phyloP scores from a whole-genome alignment of 1,140 invertebrate species.

The Zaprionus vittiger region DNA sequence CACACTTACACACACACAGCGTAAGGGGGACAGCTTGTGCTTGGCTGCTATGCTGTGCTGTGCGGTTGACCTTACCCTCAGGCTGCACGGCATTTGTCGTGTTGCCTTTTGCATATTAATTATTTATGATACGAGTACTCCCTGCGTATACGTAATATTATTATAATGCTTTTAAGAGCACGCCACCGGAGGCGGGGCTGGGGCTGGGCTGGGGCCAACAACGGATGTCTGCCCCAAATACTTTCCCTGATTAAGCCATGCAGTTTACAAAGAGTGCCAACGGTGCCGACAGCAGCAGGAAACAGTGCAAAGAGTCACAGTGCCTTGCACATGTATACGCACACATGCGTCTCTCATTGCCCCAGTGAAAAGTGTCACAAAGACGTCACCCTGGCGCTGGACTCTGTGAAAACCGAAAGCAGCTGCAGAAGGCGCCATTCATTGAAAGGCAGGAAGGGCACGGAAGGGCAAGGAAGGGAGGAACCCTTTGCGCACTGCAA shows the following conservation, averaged over 20 bases:
- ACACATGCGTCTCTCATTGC: neutral
- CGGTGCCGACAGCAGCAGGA: no score
- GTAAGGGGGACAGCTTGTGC: neutral
- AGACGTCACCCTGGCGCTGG: neutral
- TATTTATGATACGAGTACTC: constrained; percentile 57
- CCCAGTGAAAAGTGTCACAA: constrained; percentile 41
- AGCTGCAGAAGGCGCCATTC: neutral
- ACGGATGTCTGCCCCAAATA: constrained; percentile 22
- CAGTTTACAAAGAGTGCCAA: neutral
- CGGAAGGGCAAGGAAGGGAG: neutral
- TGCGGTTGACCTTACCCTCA: constrained; percentile 46
- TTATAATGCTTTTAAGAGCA: constrained; percentile 62
- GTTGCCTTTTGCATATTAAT: constrained; percentile 68
- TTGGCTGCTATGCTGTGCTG: constrained; percentile 11
- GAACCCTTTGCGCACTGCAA: neutral
- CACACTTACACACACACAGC: neutral
- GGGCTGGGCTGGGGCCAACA: neutral
- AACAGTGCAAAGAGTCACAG: constrained; percentile 1
- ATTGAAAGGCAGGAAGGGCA: neutral
- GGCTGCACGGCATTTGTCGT: constrained; percentile 43
- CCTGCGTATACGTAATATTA: constrained; percentile 65
- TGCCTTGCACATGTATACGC: neutral
- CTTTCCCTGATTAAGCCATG: constrained; percentile 43
- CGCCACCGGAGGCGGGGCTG: neutral
- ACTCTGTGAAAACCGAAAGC: neutral